These are phyloP conservation scores for Andrena hattorfiana DNA, from an alignment of 2,888 invertebrate genomes.

Conservation along the genomic window DNA sequence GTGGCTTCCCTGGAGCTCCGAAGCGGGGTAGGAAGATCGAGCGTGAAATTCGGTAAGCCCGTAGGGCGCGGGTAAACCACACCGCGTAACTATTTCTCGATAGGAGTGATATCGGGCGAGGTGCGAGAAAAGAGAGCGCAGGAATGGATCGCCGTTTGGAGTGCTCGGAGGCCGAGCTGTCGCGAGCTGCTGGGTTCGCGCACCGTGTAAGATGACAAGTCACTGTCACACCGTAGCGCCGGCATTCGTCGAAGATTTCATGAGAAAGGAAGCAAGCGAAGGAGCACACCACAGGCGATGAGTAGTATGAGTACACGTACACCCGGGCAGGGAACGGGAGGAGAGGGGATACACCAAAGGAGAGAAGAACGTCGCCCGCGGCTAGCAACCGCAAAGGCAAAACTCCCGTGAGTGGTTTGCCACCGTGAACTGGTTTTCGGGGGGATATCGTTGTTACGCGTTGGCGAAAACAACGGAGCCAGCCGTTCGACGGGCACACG, in stretches of 20 bases:
- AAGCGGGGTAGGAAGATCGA: background rate
- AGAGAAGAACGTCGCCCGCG: conserved; percentile 78
- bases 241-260: conserved; percentile 66
- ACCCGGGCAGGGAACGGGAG: conserved; percentile 49
- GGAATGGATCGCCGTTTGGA: background rate
- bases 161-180: background rate
- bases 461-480: conserved; percentile 57
- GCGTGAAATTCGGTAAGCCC: conserved; percentile 13
- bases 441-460: conserved; percentile 70
- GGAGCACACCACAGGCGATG: conserved; percentile 52
- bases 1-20: background rate
- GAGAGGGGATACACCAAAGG: conserved; percentile 59
- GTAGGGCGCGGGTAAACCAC: background rate
- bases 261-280: conserved; percentile 69
- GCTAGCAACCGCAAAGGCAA: conserved; percentile 82
- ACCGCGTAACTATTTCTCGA: background rate
- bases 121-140: background rate
- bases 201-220: conserved; percentile 45
- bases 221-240: conserved; percentile 33
- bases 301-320: conserved; percentile 60
- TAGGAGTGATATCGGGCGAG: background rate
- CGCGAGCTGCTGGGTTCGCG: background rate
- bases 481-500: conserved; percentile 19
- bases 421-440: conserved; percentile 81
- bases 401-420: conserved; percentile 70